phyloP scores from a whole-genome alignment of 2,888 invertebrate species.

The Blastobasis adustella region DNA sequence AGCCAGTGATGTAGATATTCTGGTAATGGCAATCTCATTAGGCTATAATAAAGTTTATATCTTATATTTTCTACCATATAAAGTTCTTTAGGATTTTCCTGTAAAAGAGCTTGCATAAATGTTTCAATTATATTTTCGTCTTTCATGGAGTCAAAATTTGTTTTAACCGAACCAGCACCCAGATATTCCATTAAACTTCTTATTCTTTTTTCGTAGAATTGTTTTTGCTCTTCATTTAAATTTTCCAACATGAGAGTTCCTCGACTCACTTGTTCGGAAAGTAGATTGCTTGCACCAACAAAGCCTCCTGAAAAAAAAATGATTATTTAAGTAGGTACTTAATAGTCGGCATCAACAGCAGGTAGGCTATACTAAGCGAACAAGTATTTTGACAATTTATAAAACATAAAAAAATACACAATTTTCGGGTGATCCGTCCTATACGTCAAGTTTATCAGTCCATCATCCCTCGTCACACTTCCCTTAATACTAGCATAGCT shows the following conservation, averaged over 20 bases:
- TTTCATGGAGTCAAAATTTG: conserved; percentile 60
- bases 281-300: conserved; percentile 79
- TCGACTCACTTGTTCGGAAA: conserved; percentile 76
- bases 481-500: no score
- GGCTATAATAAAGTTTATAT: conserved; percentile 77
- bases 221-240: conserved; percentile 77
- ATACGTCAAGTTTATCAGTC: no score
- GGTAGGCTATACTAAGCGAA: no score
- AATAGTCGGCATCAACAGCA: no score
- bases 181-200: conserved; percentile 77
- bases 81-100: conserved; percentile 70
- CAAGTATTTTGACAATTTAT: no score
- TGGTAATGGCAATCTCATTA: conserved; percentile 77
- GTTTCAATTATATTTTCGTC: conserved; percentile 74
- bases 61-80: conserved; percentile 83
- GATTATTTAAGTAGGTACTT: not conserved
- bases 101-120: conserved; percentile 78
- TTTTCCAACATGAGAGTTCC: conserved; percentile 78
- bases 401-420: no score
- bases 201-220: conserved; percentile 81
- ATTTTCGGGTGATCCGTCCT: no score
- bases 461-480: no score
- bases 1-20: conserved; percentile 74
- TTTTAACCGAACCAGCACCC: conserved; percentile 46
- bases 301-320: conserved; percentile 77